These are phyloP conservation scores for Apostichopus parvimensis DNA, from an alignment of 35 echinoderm and acorn worm species.

Conservation along the genomic window DNA sequence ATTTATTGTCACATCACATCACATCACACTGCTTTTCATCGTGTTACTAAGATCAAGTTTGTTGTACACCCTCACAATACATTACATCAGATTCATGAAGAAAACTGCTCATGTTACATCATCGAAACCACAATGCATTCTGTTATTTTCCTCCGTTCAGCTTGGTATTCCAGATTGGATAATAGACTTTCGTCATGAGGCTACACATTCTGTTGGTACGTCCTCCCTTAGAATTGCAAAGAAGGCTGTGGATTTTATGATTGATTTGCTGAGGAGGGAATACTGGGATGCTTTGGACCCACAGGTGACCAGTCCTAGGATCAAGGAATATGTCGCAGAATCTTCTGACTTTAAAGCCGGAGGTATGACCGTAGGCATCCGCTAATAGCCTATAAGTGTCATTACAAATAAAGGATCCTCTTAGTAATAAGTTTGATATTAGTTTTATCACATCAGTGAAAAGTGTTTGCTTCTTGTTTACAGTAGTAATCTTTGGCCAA, in stretches of 20 bases:
- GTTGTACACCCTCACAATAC: no score
- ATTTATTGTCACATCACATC: no score
- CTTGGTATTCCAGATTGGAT: slow-evolving; percentile 44
- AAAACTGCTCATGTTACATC: no score
- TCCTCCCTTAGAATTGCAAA: slow-evolving; percentile 3
- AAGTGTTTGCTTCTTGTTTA: no score
- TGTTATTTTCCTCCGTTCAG: not conserved
- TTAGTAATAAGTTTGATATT: no score
- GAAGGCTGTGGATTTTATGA: slow-evolving; percentile 21
- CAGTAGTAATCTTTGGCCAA: no score
- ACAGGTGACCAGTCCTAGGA: not conserved
- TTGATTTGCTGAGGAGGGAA: slow-evolving; percentile 12
- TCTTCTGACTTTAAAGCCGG: slow-evolving; percentile 18
- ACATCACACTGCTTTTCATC: no score
- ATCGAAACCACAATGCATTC: not conserved
- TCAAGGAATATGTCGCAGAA: not conserved
- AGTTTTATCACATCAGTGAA: no score
- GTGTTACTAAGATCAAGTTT: no score
- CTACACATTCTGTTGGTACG: slow-evolving; percentile 29
- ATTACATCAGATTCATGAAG: no score
- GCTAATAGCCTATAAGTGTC: no score
- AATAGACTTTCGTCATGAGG: slow-evolving; percentile 36
- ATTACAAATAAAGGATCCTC: no score
- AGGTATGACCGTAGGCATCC: not conserved
- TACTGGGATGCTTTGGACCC: slow-evolving; percentile 37